Percentiles rank a stretch among this genome's conserved stretches.
phyloP scores from a whole-genome alignment of 2,888 invertebrate genomes.

The Eulithis prunata region DNA sequence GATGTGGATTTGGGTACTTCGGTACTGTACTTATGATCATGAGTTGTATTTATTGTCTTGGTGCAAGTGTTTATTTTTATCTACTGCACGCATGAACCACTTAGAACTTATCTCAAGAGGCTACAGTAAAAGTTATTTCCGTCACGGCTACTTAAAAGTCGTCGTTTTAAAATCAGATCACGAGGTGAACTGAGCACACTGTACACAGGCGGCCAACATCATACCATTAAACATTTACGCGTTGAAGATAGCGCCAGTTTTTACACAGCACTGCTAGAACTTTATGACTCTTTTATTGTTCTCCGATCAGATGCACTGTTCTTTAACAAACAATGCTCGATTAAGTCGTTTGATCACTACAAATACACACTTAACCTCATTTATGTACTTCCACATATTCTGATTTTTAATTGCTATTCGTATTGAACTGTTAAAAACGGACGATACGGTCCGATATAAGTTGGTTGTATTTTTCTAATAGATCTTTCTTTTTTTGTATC shows the following conservation, averaged over 20 bases:
- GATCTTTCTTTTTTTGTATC: slow-evolving; percentile 34
- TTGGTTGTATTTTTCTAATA: slow-evolving; percentile 26
- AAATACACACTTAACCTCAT: slow-evolving; percentile 43
- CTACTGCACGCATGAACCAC: slow-evolving; percentile 27
- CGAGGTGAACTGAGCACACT: slow-evolving; percentile 42
- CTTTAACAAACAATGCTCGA: slow-evolving; percentile 63
- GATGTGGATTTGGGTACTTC: no score
- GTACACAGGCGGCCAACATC: slow-evolving; percentile 61
- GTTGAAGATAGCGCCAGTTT: slow-evolving; percentile 76
- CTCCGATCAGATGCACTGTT: slow-evolving; percentile 65
- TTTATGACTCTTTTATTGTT: slow-evolving; percentile 78
- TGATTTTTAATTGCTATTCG: slow-evolving; percentile 25
- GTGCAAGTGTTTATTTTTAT: slow-evolving; percentile 3
- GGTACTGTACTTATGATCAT: background rate
- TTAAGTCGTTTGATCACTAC: slow-evolving; percentile 57
- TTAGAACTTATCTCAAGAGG: slow-evolving; percentile 64
- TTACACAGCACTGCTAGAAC: slow-evolving; percentile 68
- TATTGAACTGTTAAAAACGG: no score
- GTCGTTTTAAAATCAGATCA: slow-evolving; percentile 79
- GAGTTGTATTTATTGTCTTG: background rate
- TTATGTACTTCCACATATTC: slow-evolving; percentile 22
- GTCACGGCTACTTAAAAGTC: slow-evolving; percentile 71
- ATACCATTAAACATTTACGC: slow-evolving; percentile 78
- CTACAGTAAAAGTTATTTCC: slow-evolving; percentile 75
- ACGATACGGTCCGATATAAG: background rate